Base-by-base conservation (phyloP, 2,113 vertebrate species). In the Tapirus terrestris region DNA sequence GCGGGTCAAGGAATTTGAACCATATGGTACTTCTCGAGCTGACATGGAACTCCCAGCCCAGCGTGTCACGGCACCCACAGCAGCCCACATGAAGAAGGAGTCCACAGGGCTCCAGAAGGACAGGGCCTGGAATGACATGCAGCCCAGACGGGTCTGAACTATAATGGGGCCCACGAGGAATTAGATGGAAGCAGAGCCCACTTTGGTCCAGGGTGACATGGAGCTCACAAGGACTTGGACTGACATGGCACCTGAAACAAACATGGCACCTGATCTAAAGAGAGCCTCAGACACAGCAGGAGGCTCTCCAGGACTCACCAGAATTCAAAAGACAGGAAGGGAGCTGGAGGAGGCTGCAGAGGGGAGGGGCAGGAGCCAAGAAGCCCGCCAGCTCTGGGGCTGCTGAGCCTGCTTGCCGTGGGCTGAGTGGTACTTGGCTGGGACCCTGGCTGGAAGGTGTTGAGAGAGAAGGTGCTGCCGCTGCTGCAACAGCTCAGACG, bases 341-440 rank as follows among this genome's bases (percentile, higher is more conserved):
- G 82, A 81, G 23, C 63, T 1, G 2, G 65, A 36, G 77, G 43
- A 84, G 65, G 77, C 81, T 67, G 39, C 51, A 75, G 68, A 61
- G 33, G 45, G 56, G 60, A 45, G 25, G 67, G 36, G 48, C 39
- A 3, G 72, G 81, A 21, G n/a, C 48, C 6, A 0, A 8, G 79
- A 31, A 39, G 76, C 0, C 0, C 48, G 89, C 96, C 85, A 91
- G 94, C 82, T 61, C 89, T 4, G 3, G 17, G 75, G 39, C 96
- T 89, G 82, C 94, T 25, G 68, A 82, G 97, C 93, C 85, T 60
- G 95, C 73, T 18, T 53, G 85, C 91, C 8, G 56, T 77, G 61
- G 84, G 96, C 96, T 86, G 94, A 60, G 94, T 4, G 65, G 89
- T 70, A 36, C 81, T 97, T 95, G 96, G 97, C 97, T 90, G 82